Conservation (phyloP, 2,113 vertebrate genomes). For the Anoplopoma fimbria region DNA sequence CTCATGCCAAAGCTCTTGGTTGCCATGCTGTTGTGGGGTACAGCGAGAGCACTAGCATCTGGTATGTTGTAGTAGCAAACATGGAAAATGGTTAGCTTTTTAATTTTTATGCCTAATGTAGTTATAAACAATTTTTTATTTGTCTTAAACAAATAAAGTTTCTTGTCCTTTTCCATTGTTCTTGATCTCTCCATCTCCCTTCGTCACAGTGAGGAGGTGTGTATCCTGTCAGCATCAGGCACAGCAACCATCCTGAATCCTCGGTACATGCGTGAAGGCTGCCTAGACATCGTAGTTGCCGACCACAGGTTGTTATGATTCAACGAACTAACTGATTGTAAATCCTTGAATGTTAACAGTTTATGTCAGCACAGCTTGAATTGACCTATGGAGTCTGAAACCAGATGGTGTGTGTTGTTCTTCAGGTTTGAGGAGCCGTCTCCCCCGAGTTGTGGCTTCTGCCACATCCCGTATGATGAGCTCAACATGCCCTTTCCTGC, state of each 20-base stretch:
- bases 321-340: background rate
- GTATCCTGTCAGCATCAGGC: slow-evolving; percentile 97
- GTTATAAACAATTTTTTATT: background rate
- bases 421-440: slow-evolving; percentile 91
- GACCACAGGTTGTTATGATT: slow-evolving; percentile 92
- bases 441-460: slow-evolving; percentile 92
- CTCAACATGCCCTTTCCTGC: slow-evolving; percentile 98
- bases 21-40: slow-evolving; percentile 98
- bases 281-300: slow-evolving; percentile 89
- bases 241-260: slow-evolving; percentile 96
- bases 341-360: background rate
- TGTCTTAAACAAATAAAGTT: background rate
- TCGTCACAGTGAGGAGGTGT: slow-evolving; percentile 93
- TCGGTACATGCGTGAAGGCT: slow-evolving; percentile 95
- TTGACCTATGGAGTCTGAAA: background rate
- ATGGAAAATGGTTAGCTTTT: background rate
- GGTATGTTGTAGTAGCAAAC: slow-evolving; percentile 80
- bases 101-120: background rate
- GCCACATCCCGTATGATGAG: slow-evolving; percentile 98
- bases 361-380: background rate
- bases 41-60: slow-evolving; percentile 99
- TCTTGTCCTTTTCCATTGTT: background rate
- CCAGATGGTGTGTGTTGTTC: slow-evolving; percentile 26
- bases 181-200: background rate
- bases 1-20: slow-evolving; percentile 97